Evolutionary conservation across 2,888 invertebrate species (phyloP), one percentile per base, ranked within the genome.

Genomic region (Ctena decussata): DNA sequence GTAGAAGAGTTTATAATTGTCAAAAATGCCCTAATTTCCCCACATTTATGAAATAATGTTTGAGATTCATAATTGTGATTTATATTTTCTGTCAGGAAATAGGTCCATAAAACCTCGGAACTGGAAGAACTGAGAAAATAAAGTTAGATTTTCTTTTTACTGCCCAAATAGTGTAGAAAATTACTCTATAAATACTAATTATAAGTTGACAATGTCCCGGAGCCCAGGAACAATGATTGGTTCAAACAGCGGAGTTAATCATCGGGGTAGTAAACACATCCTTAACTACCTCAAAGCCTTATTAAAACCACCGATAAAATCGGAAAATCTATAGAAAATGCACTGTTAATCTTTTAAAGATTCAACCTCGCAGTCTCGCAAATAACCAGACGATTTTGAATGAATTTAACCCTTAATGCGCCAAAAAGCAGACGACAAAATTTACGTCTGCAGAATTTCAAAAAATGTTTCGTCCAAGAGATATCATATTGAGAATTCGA

Each of bases 41-140:
- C 46, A 70, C 57, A 76, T 49, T 81, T 81, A 81, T 69, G 44
- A 76, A 81, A 81, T 81, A 49, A 57, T 57, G 12, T 57, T 57
- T 27, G 11, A 27, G n/a, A 57, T 57, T 57, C 5, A 6, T 57
- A 57, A 2, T 12, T 5, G 24, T 18, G 65, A 65, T 65, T 65
- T 35, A 65, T 35, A 30, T 35, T 24, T 65, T 35, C 65, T 65
- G 65, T 65, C 65, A 65, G 65, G 21, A 18, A 35, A 65, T 21
- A 30, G 30, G 18, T 32, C 32, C 24, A 57, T 57, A 8, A 27
- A 30, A 65, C 32, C 65, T 35, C 6, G 35, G 21, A 65, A 65
- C 65, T 11, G 8, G 30, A 18, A 30, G 21, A 65, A 35, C 35
- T 8, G 21, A 35, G 35, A 65, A 65, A 65, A 65, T 65, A 65